Conservation (phyloP, 1,140 invertebrate species). For the Spodoptera litura region DNA sequence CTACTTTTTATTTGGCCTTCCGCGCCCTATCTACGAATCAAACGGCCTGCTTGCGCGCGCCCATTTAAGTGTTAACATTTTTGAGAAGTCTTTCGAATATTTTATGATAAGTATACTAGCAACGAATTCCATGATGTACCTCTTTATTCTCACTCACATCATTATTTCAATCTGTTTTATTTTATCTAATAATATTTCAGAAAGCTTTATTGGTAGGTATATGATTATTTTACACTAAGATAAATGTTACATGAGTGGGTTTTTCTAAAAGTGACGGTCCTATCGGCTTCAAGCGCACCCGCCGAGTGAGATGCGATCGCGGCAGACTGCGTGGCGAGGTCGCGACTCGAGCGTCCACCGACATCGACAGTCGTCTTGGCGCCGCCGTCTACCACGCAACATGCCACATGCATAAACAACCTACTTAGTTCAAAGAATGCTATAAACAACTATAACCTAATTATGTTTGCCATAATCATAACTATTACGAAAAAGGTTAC, state of each 20-base stretch:
- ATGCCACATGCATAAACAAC: slow-evolving; percentile 1
- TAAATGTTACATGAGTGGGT: neutral
- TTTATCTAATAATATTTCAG: neutral
- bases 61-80: slow-evolving; percentile 83
- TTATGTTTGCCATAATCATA: neutral
- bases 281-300: slow-evolving; percentile 41
- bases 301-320: slow-evolving; percentile 51
- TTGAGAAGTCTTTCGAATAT: slow-evolving; percentile 53
- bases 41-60: slow-evolving; percentile 70
- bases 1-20: slow-evolving; percentile 83
- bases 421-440: neutral
- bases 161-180: neutral
- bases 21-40: slow-evolving; percentile 85
- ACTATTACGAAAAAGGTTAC: slow-evolving; percentile 1
- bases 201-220: neutral
- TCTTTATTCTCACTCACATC: neutral
- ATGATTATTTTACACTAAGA: slow-evolving; percentile 24
- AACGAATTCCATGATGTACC: neutral
- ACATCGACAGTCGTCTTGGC: slow-evolving; percentile 64
- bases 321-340: slow-evolving; percentile 81
- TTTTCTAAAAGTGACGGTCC: slow-evolving; percentile 22
- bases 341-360: slow-evolving; percentile 53
- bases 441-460: neutral
- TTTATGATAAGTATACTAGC: slow-evolving; percentile 41
- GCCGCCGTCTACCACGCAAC: slow-evolving; percentile 54